Evolutionary conservation across 2,888 invertebrate species (phyloP).

Genomic region (Pristionchus exspectatus): DNA sequence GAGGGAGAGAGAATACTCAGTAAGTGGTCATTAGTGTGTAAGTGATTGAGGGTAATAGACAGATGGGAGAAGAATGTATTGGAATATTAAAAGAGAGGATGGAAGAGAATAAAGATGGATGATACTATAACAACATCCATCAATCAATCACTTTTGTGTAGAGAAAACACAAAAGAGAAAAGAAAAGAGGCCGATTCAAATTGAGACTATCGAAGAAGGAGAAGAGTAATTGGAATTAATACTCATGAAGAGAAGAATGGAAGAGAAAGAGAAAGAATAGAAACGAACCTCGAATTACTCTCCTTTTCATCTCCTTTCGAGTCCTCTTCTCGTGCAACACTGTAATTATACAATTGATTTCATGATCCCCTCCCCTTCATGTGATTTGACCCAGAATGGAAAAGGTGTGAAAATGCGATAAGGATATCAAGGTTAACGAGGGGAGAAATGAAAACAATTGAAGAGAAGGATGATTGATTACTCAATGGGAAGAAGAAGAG

Average conservation of each 20-base stretch:
- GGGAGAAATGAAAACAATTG: background rate
- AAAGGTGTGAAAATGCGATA: constrained; percentile 13
- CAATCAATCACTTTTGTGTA: constrained; percentile 12
- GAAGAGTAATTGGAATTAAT: background rate
- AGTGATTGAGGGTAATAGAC: constrained; percentile 21
- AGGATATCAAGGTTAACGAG: constrained; percentile 36
- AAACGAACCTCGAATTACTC: background rate
- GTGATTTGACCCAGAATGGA: constrained; percentile 34
- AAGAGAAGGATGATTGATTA: constrained; percentile 18
- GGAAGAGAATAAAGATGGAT: background rate
- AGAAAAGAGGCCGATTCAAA: constrained; percentile 43
- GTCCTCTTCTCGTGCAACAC: background rate
- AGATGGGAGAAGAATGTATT: constrained; percentile 16
- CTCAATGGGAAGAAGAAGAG: too few species aligned
- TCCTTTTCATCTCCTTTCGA: background rate
- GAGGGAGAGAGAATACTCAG: background rate
- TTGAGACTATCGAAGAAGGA: background rate
- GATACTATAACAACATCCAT: constrained; percentile 15
- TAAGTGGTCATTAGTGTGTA: background rate
- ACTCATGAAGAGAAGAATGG: background rate
- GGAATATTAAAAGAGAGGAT: constrained; percentile 2
- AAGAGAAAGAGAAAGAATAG: background rate
- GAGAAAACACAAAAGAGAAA: constrained; percentile 15
- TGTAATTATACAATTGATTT: background rate
- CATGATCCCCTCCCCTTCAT: background rate